A percentile compares a stretch with the other conserved stretches of the same genome.
Evolutionary conservation across 2,113 vertebrate genomes (phyloP).

Genomic region (Pelodiscus sinensis): DNA sequence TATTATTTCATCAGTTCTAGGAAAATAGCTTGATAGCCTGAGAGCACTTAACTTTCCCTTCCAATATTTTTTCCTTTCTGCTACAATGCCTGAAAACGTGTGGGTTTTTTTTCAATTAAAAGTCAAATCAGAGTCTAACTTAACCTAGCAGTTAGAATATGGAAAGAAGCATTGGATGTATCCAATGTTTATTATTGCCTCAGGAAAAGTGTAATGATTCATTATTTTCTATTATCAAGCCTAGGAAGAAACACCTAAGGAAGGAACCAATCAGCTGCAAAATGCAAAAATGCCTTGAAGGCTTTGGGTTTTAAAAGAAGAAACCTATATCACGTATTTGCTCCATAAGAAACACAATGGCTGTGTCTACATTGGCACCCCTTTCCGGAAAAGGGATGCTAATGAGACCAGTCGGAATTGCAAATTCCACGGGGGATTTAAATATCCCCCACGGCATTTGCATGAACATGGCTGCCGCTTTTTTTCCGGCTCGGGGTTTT

Average conservation of each 20-base stretch:
- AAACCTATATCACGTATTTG: background rate
- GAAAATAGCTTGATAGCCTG: background rate
- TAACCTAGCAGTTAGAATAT: conserved; percentile 25
- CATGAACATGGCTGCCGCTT: too few relatives aligned
- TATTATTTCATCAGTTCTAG: background rate
- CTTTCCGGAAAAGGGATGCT: too few relatives aligned
- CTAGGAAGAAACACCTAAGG: background rate
- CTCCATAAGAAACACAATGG: conserved; percentile 49
- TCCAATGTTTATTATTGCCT: conserved; percentile 33
- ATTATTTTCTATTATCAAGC: conserved; percentile 33
- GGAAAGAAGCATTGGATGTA: conserved; percentile 42
- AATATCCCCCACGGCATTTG: too few relatives aligned
- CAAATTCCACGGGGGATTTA: too few relatives aligned
- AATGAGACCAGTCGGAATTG: too few relatives aligned
- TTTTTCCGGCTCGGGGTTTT: too few relatives aligned
- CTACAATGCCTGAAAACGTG: conserved; percentile 13
- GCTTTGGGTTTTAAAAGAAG: conserved; percentile 29
- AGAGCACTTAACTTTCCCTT: background rate
- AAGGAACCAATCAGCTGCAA: conserved; percentile 59
- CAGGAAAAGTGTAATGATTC: conserved; percentile 36
- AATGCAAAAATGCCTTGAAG: conserved; percentile 51
- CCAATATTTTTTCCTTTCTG: conserved; percentile 16
- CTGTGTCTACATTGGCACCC: too few relatives aligned
- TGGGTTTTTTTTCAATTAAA: conserved; percentile 34
- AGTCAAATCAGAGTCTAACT: conserved; percentile 41